These are phyloP conservation scores for roundworm (Caenorhabditis elegans) DNA, from an alignment of 1,140 invertebrate genomes.

Conservation along the genomic window DNA sequence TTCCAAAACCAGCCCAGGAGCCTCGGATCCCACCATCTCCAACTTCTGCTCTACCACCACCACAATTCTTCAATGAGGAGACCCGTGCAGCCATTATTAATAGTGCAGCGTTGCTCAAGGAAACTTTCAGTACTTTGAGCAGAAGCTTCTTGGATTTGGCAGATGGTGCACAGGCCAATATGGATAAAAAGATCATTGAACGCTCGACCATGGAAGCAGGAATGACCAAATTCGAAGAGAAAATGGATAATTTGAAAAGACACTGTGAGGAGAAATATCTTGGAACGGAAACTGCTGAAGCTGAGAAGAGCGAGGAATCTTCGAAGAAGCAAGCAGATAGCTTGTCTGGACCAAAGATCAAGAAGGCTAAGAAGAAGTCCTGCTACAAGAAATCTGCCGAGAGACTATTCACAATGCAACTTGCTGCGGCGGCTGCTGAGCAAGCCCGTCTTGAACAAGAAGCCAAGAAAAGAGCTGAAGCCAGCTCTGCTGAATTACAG, in stretches of 20 bases:
- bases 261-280: background rate
- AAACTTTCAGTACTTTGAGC: background rate
- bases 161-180: background rate
- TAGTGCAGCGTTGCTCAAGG: background rate
- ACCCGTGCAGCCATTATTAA: background rate
- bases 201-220: conserved; percentile 9
- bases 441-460: background rate
- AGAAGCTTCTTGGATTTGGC: conserved; percentile 9
- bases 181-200: conserved; percentile 25
- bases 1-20: too few relatives aligned
- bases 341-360: background rate
- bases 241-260: background rate
- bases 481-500: background rate
- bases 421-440: background rate
- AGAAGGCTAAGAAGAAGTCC: conserved; percentile 38
- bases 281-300: background rate
- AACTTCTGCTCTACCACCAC: background rate
- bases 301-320: background rate
- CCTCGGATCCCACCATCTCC: too few relatives aligned
- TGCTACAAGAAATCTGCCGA: background rate
- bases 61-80: too few relatives aligned
- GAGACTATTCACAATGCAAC: background rate
- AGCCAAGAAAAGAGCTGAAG: conserved; percentile 7
- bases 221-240: conserved; percentile 8
- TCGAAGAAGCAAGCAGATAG: background rate